Evolutionary conservation across 64 coral and sea anemone species (phyloP), one percentile per base, ranked within the genome.

Genomic region (Montipora capricornis): DNA sequence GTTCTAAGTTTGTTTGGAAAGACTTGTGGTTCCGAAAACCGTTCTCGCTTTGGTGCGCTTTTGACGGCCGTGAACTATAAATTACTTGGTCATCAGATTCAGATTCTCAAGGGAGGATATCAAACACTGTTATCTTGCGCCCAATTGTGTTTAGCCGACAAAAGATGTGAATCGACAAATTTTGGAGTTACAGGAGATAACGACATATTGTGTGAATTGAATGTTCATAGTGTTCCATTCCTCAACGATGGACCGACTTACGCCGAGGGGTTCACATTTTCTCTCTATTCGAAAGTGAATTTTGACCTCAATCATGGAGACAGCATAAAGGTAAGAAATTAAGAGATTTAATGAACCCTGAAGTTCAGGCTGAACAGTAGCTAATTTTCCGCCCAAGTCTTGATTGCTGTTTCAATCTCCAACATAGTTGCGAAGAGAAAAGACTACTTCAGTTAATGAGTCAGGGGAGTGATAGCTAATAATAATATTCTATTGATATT

Each of bases 161-260:
- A 66, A 14, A 73, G 37, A 24, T 86, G 82, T 47, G 64, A 37
- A 19, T 86, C 82, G 44, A 86, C 66, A 44, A 86, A 86, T 44
- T 86, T 86, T 71, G 82, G 82, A 12, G 16, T 73, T 47, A 47
- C 82, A 4, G 45, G 19, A 15, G 45, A 86, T 9, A 73, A 86
- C 22, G 15, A 86, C 17, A 5, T 51, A 49, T 44, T 86, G 6
- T 86, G 82, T 16, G 82, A 86, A 71, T 51, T 86, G 46, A 86
- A 86, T 10, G 61, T 71, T 70, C 44, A 9, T 5, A 45, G 66
- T n/a, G n/a, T 50, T 71, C 50, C 82, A 20, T 73, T 86, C 1
- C 7, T 44, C 8, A 71, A 51, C 8, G 46, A 73, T 5, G 45
- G 71, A 20, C 67, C 73, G 5, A 10, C 16, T 5, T 50, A 49